Evolutionary conservation across 1,140 invertebrate species (phyloP), one percentile per base, ranked within the genome.

Genomic region (Drosophila pseudoobscura): DNA sequence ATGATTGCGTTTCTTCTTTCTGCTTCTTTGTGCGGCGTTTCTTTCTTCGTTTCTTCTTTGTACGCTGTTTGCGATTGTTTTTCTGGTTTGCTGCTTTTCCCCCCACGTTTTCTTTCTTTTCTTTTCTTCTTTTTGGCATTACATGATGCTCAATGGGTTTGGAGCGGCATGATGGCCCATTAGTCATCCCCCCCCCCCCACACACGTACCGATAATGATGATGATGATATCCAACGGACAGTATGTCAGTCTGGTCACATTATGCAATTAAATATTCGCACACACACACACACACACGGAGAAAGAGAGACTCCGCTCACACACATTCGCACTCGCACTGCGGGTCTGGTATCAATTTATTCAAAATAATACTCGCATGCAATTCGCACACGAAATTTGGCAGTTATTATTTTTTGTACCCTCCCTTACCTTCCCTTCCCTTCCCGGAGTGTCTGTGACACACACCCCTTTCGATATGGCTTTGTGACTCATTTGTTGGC

Each of bases 231-330:
- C 69, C 54, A 65, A 73, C 56, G 62, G 26, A 58, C 60, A 79
- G 54, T 75, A 55, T 60, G 72, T 60, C 61, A 68, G 61, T 52
- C 46, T 66, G 49, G 54, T 22, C 22, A 47, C 49, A 82, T 83
- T 83, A 83, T 79, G 79, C 78, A 80, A 80, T 80, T 80, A 65
- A 66, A 41, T 65, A 80, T 66, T 65, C 65, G 60, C 60, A 26
- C 26, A 43, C 20, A 43, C 11, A 11, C 29, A 22, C 26, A 17
- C 29, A 56, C 22, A 31, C 2, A 31, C 8, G 2, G 8, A 9
- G 53, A 22, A 2, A 4, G 7, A 15, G 15, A 35, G 26, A 20
- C 22, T 8, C 50, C 51, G 49, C 49, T 75, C 49, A 68, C 46
- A 73, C 3, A 5, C 35, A 39, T 39, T 39, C 35, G 11, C 35